phyloP scores from a whole-genome alignment of 2,113 vertebrate species.

The Thermophis baileyi region DNA sequence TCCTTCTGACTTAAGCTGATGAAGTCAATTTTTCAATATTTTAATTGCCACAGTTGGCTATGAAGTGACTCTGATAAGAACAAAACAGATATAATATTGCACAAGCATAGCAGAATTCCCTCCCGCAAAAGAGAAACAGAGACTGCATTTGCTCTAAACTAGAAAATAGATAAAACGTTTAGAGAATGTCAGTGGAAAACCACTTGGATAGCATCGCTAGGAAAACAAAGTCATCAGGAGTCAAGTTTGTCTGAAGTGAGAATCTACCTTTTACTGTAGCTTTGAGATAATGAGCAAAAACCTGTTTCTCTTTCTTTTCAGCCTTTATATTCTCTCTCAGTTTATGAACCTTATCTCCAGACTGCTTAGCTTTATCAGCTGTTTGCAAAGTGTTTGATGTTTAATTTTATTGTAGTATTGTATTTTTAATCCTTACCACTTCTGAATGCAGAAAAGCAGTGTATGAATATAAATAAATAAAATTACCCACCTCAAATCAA shows the following conservation, averaged over 20 bases:
- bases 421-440: background rate
- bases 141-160: background rate
- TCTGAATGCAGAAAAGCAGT: background rate
- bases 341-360: background rate
- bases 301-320: background rate
- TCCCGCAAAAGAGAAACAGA: background rate
- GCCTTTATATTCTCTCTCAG: background rate
- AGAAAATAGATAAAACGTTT: background rate
- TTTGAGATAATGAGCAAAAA: background rate
- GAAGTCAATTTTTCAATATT: background rate
- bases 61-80: background rate
- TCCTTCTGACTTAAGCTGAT: background rate
- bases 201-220: background rate
- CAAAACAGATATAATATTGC: background rate
- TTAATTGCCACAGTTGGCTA: background rate
- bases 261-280: background rate
- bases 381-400: background rate
- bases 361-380: background rate
- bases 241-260: background rate
- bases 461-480: background rate
- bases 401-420: background rate
- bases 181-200: background rate
- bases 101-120: background rate
- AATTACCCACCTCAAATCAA: background rate
- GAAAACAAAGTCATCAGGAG: background rate